phyloP scores from a whole-genome alignment of 2,113 vertebrate species.

The Caracal caracal region DNA sequence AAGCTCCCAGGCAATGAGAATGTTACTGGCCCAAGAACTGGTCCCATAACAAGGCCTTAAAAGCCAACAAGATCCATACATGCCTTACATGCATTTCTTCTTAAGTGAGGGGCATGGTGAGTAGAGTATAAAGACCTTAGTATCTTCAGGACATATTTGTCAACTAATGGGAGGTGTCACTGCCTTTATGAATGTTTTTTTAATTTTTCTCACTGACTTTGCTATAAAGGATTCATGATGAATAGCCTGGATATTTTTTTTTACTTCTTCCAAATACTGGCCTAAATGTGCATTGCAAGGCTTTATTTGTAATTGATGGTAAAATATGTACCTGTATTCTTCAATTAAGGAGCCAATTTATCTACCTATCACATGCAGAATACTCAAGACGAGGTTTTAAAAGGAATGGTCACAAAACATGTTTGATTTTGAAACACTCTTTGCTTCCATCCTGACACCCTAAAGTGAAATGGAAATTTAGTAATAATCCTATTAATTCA shows the following conservation, averaged over 20 bases:
- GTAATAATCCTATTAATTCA: neutral
- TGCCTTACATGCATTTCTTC: neutral
- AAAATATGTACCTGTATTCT: neutral
- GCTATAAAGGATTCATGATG: neutral
- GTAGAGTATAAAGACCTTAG: neutral
- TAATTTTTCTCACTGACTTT: neutral
- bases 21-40: too few relatives aligned
- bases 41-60: too few relatives aligned
- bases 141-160: neutral
- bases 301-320: neutral
- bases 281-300: too few relatives aligned
- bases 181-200: neutral
- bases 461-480: neutral
- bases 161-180: too few relatives aligned
- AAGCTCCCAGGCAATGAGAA: neutral
- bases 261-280: too few relatives aligned
- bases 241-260: too few relatives aligned
- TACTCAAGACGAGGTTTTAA: neutral
- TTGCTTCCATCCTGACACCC: neutral
- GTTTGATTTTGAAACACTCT: neutral
- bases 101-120: fast-evolving
- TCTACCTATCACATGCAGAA: neutral
- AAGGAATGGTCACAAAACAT: neutral
- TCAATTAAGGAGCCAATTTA: neutral
- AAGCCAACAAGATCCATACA: too few relatives aligned